Base-by-base conservation (phyloP, 2,888 invertebrate genomes). In the Schizotus pectinicornis region DNA sequence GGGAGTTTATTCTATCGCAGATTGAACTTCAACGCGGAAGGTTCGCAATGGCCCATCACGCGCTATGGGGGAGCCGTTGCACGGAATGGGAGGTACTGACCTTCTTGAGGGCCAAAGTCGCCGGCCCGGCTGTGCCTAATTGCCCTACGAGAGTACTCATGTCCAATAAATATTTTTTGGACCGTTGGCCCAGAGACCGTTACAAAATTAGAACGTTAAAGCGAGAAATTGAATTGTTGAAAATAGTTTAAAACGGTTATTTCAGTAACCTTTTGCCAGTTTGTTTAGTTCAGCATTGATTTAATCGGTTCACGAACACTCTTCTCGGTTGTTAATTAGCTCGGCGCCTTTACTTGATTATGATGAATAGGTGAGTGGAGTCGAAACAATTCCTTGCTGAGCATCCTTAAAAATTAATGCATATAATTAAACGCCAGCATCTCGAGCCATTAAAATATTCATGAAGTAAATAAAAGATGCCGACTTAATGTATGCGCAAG, bases 401-500 rank as follows among this genome's bases (percentile, higher is more conserved):
- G 34, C n/a, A n/a, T 46, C 2, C 36, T 35, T 35, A 46, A 46
- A 46, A 34, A 35, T 46, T 13, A 13, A 46, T 46, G 34, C n/a
- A n/a, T 46, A 35, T 46, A 46, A 46, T 46, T 46, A 46, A 46
- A 35, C 3, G 14, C 6, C 9, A 46, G 22, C 22, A n/a, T 46
- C 36, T 9, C 36, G 6, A 35, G 22, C 12, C 35, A 8, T 2
- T 53, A 51, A 57, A 52, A 52, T 47, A 57, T 57, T 52, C 57
- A 57, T 35, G 30, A 35, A 42, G 36, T 41, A 58, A 58, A 46
- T 59, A 59, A 54, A 46, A 56, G 45, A 59, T 39, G 55, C 33
- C 30, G 14, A 33, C 55, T 30, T 55, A 61, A 61, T 57, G 53
- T 54, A 54, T 46, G 37, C 61, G 46, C 37, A 39, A n/a, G 47